Conservation (phyloP, 2,888 invertebrate species). For the Scotopteryx bipunctaria region DNA sequence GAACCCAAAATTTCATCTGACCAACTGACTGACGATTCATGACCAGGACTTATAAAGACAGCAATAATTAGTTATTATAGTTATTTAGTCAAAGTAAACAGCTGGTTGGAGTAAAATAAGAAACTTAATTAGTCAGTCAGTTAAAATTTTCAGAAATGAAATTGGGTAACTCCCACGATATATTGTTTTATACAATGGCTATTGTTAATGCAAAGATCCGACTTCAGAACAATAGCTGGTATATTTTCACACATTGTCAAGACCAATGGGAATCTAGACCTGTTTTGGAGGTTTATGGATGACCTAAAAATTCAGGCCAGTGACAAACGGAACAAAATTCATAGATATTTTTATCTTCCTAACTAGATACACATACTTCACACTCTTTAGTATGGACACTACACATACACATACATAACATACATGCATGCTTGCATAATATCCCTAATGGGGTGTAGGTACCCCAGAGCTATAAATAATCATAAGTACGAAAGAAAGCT, state of each 20-base stretch:
- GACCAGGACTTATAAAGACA: no score
- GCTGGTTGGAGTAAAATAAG: background rate
- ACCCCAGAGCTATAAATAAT: no score
- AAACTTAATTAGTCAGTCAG: background rate
- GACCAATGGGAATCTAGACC: conserved; percentile 20
- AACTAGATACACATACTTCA: no score
- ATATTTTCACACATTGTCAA: conserved; percentile 24
- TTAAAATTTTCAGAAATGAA: conserved; percentile 10
- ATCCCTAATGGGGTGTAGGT: no score
- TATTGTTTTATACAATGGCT: conserved; percentile 13
- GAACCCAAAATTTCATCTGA: no score
- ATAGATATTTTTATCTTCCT: no score
- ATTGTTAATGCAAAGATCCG: conserved; percentile 19
- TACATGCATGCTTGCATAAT: no score
- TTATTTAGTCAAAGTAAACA: background rate
- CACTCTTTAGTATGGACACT: no score
- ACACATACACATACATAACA: no score
- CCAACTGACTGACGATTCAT: no score
- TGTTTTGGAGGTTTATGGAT: conserved; percentile 13
- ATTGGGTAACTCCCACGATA: conserved; percentile 16
- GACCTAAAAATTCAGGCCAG: conserved; percentile 18
- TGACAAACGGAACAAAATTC: conserved; percentile 8
- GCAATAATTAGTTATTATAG: no score
- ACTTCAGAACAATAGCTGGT: conserved; percentile 16
- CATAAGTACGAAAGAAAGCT: no score